Evolutionary conservation across 2,888 invertebrate genomes (phyloP), one percentile per base, ranked within the genome.

Genomic region (Lagria hirta): DNA sequence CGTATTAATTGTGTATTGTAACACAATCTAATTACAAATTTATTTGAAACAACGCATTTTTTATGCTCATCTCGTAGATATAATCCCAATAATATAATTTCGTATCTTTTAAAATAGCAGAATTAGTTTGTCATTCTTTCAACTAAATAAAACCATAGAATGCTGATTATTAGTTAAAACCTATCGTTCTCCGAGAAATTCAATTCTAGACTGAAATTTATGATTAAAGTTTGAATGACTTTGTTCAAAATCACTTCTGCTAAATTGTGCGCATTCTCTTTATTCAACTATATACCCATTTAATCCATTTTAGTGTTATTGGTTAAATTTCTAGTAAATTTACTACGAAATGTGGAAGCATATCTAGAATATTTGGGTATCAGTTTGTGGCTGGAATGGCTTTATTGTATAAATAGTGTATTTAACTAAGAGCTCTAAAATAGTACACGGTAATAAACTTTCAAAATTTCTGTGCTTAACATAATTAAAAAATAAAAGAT

Each of bases 191-290:
- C 51, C 46, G 49, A 51, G 54, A 49, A 57, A 61, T 64, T 61
- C 63, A 61, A 62, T 65, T 61, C 62, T 49, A 48, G 57, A 54
- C 57, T 48, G 54, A 60, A 66, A 67, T 68, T 67, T 68, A 67
- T 66, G 62, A 65, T 65, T 62, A 62, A 68, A 68, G 63, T 68
- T 68, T 62, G 61, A 65, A 65, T 59, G 66, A 67, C 65, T 66
- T 62, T 63, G 66, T 66, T 65, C 65, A 57, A 60, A 68, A 65
- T 68, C 66, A 62, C 66, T 68, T 64, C 62, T 52, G 59, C 63
- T 61, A 65, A 68, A 68, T 66, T 66, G 67, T 66, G 65, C 61
- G 63, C 66, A 65, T 66, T 67, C 66, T 64, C 66, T 65, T 66
- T 64, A 67, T 65, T 65, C 65, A 60, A 62, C 62, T 64, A 61